Percentiles rank a stretch among this genome's conserved stretches.
Conservation (phyloP, 2,888 invertebrate genomes). For the Pegoplata infirma region DNA sequence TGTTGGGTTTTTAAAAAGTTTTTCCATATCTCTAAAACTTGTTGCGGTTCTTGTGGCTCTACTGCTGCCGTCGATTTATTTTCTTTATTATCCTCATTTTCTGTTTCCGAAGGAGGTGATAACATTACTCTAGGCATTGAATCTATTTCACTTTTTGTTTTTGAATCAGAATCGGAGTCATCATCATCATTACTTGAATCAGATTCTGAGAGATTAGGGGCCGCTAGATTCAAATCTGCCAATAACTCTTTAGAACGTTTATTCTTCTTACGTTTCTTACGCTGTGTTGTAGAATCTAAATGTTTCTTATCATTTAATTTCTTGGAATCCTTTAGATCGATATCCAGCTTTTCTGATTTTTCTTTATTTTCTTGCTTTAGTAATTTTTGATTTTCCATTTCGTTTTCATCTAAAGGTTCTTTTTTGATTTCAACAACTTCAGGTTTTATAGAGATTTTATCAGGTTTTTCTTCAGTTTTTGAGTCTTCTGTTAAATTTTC, state of each 20-base stretch:
- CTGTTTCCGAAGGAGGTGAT: constrained; percentile 74
- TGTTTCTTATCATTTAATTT: constrained; percentile 34
- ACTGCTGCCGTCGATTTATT: constrained; percentile 21
- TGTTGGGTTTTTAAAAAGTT: constrained; percentile 72
- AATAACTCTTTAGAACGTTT: constrained; percentile 74
- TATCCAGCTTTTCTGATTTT: constrained; percentile 28
- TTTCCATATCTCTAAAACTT: constrained; percentile 74
- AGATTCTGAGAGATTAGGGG: constrained; percentile 90
- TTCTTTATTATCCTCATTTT: constrained; percentile 66
- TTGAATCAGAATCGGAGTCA: constrained; percentile 77
- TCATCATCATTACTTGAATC: constrained; percentile 82
- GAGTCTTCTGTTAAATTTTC: neutral
- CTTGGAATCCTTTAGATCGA: constrained; percentile 1
- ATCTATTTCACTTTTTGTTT: constrained; percentile 67
- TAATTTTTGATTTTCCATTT: constrained; percentile 12
- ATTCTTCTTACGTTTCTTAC: constrained; percentile 75
- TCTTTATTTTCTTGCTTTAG: constrained; percentile 22
- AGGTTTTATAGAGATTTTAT: constrained; percentile 21
- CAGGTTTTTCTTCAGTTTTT: constrained; percentile 25
- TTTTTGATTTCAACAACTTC: constrained; percentile 39
- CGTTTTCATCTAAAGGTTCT: constrained; percentile 47
- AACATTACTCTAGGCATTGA: constrained; percentile 73
- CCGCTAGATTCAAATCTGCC: constrained; percentile 86
- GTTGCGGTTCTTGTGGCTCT: constrained; percentile 58
- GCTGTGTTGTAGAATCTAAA: constrained; percentile 60